Percentiles rank a stretch among this genome's conserved stretches.
Conservation (phyloP, 2,888 invertebrate genomes). For the Elmis aenea region DNA sequence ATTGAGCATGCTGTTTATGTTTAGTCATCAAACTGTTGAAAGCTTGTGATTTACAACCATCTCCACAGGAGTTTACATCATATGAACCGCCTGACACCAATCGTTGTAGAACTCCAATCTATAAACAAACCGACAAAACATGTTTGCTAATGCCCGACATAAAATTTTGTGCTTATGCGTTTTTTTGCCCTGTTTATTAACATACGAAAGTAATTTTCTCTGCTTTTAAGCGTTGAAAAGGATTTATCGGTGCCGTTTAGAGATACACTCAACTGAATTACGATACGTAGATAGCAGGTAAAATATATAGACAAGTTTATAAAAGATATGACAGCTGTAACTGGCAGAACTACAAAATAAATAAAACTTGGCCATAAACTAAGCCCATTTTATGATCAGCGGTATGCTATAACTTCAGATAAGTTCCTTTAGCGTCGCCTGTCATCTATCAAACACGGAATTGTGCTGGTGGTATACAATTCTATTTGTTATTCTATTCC, state of each 20-base stretch:
- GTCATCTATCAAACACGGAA: constrained; percentile 9
- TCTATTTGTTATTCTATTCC: constrained; percentile 38
- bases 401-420: constrained; percentile 26
- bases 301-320: constrained; percentile 38
- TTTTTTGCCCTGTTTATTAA: too few species aligned
- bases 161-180: too few species aligned
- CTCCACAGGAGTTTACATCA: constrained; percentile 10
- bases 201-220: too few species aligned
- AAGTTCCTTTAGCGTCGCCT: too few species aligned
- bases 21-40: constrained; percentile 10
- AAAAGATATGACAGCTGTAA: constrained; percentile 44
- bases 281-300: constrained; percentile 23
- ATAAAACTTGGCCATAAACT: constrained; percentile 34
- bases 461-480: constrained; percentile 4
- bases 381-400: constrained; percentile 32
- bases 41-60: constrained; percentile 8
- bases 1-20: constrained; percentile 10
- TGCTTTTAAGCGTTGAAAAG: too few species aligned
- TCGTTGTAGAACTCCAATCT: constrained; percentile 8
- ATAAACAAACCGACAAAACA: too few species aligned
- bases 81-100: constrained; percentile 6
- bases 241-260: too few species aligned
- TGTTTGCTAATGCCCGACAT: too few species aligned
- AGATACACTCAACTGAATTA: too few species aligned
- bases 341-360: constrained; percentile 39